phyloP scores from a whole-genome alignment of 2,113 vertebrate genomes.

The Dermatemys mawii region DNA sequence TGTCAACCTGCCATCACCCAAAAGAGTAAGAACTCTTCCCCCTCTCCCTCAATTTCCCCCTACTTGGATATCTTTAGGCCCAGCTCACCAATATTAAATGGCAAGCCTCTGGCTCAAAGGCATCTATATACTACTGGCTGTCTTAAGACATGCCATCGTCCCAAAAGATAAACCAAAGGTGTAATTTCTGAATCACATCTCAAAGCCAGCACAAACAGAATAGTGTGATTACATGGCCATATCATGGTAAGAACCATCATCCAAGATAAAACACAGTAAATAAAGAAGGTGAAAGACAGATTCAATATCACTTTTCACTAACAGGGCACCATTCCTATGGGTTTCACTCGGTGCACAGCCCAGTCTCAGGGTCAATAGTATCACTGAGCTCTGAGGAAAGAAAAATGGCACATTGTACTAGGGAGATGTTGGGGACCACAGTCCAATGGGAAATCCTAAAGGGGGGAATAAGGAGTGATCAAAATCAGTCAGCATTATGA shows the following conservation, averaged over 20 bases:
- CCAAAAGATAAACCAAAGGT: neutral
- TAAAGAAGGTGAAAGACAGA: neutral
- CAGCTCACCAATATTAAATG: neutral
- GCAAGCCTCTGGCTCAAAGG: neutral
- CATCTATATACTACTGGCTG: neutral
- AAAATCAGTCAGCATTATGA: neutral
- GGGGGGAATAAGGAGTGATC: neutral
- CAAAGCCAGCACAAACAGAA: neutral
- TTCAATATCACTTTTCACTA: neutral
- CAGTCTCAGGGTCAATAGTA: neutral
- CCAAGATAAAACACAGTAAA: neutral
- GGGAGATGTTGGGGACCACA: neutral
- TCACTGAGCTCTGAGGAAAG: neutral
- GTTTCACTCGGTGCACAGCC: neutral
- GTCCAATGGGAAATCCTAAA: fast-evolving
- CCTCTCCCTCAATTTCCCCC: neutral
- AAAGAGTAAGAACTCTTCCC: neutral
- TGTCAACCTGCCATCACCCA: neutral
- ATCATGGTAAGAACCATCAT: neutral
- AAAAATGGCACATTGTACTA: neutral
- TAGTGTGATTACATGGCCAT: neutral
- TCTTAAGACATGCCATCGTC: neutral
- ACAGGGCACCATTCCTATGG: neutral
- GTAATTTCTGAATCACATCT: neutral
- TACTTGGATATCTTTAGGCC: neutral